Conservation (phyloP, 2,113 vertebrate species). For the Bubo scandiacus region DNA sequence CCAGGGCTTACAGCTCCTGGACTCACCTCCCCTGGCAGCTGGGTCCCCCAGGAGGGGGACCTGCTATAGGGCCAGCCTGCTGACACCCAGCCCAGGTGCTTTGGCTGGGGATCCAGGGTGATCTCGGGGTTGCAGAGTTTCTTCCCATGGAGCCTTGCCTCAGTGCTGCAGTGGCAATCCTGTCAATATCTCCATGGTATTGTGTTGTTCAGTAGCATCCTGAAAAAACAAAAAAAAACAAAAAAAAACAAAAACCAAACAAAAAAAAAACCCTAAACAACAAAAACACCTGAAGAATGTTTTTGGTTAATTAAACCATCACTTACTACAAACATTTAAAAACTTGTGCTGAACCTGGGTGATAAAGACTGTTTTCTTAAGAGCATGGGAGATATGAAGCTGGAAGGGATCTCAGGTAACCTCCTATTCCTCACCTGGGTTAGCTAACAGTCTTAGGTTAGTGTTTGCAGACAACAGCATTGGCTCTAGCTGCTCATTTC, state of each 20-base stretch:
- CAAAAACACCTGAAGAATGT: fast-evolving
- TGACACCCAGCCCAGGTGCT: background rate
- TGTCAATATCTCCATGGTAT: background rate
- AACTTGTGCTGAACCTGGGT: background rate
- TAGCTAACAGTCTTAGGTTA: background rate
- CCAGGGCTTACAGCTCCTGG: fast-evolving
- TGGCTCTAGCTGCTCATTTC: background rate
- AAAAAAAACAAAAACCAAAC: too few species aligned
- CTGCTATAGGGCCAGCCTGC: background rate
- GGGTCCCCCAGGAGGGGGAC: fast-evolving
- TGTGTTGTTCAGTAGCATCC: background rate
- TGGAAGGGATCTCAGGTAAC: background rate
- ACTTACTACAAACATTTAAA: background rate
- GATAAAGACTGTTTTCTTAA: background rate
- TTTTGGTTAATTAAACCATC: background rate
- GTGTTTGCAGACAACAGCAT: background rate
- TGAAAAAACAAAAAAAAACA: too few species aligned
- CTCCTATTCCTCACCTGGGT: background rate
- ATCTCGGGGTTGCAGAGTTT: fast-evolving
- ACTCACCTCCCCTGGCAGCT: background rate
- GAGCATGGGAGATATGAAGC: background rate
- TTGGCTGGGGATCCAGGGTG: background rate
- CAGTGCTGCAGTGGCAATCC: background rate
- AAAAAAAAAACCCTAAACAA: too few species aligned
- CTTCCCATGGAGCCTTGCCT: background rate